phyloP scores from a whole-genome alignment of 2,113 vertebrate species.

The Anguilla japonica region DNA sequence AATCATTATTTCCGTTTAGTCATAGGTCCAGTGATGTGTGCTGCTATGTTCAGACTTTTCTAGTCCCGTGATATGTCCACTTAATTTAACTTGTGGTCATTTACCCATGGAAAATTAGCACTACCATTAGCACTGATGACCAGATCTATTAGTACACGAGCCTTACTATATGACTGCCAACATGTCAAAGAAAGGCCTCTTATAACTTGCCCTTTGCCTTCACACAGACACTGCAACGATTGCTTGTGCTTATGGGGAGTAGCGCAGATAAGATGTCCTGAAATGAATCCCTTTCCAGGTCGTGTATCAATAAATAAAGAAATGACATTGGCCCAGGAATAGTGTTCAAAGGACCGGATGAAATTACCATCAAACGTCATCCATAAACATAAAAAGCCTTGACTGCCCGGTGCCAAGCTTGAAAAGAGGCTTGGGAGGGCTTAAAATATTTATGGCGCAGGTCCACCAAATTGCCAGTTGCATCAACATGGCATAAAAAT shows the following conservation, averaged over 20 bases:
- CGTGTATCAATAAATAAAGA: not conserved
- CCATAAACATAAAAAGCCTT: not conserved
- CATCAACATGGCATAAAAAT: not conserved
- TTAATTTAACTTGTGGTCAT: not conserved
- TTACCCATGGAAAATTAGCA: not conserved
- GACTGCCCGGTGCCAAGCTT: not conserved
- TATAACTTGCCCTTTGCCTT: no score
- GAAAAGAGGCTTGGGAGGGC: no score
- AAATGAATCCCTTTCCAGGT: no score
- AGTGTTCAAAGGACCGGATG: not conserved
- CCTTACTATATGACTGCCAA: not conserved
- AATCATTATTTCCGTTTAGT: no score
- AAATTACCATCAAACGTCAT: not conserved
- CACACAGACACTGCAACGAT: no score
- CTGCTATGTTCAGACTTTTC: no score
- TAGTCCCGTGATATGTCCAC: no score
- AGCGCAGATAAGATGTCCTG: no score
- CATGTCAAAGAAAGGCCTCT: not conserved
- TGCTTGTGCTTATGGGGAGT: no score
- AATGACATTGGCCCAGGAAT: not conserved
- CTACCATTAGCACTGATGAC: not conserved
- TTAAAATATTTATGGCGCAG: not conserved
- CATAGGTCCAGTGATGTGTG: no score
- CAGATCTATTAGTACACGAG: not conserved
- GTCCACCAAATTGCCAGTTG: not conserved